A percentile compares a stretch with the other conserved stretches of the same genome.
Evolutionary conservation across 2,888 invertebrate genomes (phyloP).

Genomic region (Ypsolopha scabrella): DNA sequence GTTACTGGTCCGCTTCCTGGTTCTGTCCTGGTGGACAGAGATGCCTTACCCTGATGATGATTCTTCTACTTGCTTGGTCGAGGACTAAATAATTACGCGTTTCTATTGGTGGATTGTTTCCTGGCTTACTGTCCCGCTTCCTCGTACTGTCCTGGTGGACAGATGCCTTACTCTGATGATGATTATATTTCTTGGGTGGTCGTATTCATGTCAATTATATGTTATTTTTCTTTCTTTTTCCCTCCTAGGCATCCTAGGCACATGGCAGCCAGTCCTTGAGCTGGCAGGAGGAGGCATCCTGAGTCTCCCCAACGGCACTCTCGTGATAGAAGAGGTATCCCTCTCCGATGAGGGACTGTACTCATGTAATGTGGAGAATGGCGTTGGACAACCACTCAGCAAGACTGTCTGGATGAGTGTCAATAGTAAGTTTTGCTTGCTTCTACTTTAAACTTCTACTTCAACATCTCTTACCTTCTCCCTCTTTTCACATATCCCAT

Average conservation of each 20-base stretch:
- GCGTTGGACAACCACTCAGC: slow-evolving; percentile 59
- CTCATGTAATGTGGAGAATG: slow-evolving; percentile 64
- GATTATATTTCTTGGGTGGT: background rate
- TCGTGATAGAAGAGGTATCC: slow-evolving; percentile 57
- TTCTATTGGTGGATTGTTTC: too few species aligned
- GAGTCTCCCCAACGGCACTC: slow-evolving; percentile 57
- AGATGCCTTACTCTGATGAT: background rate
- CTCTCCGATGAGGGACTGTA: slow-evolving; percentile 57
- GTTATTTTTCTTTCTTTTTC: too few species aligned
- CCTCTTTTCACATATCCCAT: too few species aligned
- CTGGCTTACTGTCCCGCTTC: background rate
- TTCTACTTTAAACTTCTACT: background rate
- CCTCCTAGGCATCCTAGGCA: slow-evolving; percentile 43
- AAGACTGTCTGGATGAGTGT: slow-evolving; percentile 66
- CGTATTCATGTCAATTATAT: background rate
- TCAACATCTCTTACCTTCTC: too few species aligned
- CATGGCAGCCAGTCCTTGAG: slow-evolving; percentile 62
- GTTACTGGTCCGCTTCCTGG: too few species aligned
- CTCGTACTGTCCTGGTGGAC: background rate
- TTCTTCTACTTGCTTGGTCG: too few species aligned
- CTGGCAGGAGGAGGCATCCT: slow-evolving; percentile 59
- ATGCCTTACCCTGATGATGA: too few species aligned
- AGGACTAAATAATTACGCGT: too few species aligned
- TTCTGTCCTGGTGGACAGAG: too few species aligned
- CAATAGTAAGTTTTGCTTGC: slow-evolving; percentile 40